Percentiles rank a stretch among this genome's conserved stretches.
These are phyloP conservation scores for Cygnus buccinator DNA, from an alignment of 2,113 vertebrate species.

Conservation along the genomic window DNA sequence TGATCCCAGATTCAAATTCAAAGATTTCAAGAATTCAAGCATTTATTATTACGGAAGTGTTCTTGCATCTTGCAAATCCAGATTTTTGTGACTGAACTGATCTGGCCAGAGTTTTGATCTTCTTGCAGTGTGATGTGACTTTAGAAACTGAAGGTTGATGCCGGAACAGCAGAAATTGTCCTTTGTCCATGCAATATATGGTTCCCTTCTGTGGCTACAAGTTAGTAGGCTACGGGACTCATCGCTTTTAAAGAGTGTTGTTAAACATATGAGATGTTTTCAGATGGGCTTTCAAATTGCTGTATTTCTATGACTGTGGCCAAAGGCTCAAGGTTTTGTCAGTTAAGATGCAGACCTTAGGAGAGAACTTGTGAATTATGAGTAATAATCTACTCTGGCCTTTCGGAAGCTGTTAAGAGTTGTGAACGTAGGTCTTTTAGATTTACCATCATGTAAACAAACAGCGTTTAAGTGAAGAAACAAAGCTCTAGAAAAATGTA, in stretches of 20 bases:
- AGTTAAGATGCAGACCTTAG: not conserved
- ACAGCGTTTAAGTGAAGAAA: not conserved
- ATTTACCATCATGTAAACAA: slow-evolving; percentile 18
- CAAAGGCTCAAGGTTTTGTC: slow-evolving; percentile 10
- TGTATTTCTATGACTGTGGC: not conserved
- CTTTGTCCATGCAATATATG: not conserved
- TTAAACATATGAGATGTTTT: not conserved
- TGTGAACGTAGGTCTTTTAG: not conserved
- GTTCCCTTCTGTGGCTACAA: not conserved
- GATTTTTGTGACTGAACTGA: not conserved
- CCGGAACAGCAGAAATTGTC: not conserved
- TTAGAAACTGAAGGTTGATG: not conserved
- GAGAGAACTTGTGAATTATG: not conserved
- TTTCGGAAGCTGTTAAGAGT: not conserved
- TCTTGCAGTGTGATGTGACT: fast-evolving
- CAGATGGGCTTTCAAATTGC: not conserved
- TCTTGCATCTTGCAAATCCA: not conserved
- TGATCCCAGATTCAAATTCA: not conserved
- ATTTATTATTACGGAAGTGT: not conserved
- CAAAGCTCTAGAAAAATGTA: not conserved
- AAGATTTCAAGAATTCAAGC: not conserved
- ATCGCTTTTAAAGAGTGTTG: not conserved
- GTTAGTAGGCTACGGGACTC: not conserved
- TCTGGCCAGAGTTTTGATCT: not conserved
- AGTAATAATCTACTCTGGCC: not conserved